phyloP scores from a whole-genome alignment of 2,888 invertebrate species.

The Cistogaster globosa region DNA sequence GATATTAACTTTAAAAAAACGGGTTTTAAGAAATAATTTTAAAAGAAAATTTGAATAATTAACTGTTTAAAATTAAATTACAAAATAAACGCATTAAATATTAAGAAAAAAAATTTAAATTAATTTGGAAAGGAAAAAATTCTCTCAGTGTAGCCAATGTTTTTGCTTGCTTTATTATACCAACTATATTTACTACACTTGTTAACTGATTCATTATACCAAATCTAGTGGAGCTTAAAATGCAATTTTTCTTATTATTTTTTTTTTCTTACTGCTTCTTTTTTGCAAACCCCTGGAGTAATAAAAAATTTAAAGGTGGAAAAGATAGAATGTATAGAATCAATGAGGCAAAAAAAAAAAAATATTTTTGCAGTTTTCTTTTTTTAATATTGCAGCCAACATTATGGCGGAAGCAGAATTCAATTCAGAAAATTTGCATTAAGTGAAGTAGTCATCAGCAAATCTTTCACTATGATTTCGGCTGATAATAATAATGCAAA shows the following conservation, averaged over 20 bases:
- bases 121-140: not conserved
- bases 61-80: too few relatives aligned
- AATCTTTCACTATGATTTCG: conserved; percentile 70
- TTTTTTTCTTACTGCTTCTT: conserved; percentile 27
- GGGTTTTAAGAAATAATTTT: too few relatives aligned
- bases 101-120: too few relatives aligned
- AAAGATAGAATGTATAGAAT: conserved; percentile 37
- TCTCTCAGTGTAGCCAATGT: conserved; percentile 18
- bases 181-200: conserved; percentile 59
- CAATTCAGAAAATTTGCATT: conserved; percentile 74
- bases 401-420: conserved; percentile 61
- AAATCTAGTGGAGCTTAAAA: conserved; percentile 67
- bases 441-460: conserved; percentile 75
- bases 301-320: conserved; percentile 47
- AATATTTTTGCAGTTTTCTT: conserved; percentile 4
- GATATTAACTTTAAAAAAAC: not conserved
- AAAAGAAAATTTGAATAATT: too few relatives aligned
- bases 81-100: too few relatives aligned
- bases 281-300: conserved; percentile 50
- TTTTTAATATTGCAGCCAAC: conserved; percentile 19
- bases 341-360: conserved; percentile 55
- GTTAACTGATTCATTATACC: conserved; percentile 71
- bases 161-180: conserved; percentile 9
- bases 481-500: conserved; percentile 52
- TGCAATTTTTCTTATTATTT: conserved; percentile 64